Percentiles rank a stretch among this genome's conserved stretches.
phyloP scores from a whole-genome alignment of 2,888 invertebrate species.

The Frankliniella intonsa region DNA sequence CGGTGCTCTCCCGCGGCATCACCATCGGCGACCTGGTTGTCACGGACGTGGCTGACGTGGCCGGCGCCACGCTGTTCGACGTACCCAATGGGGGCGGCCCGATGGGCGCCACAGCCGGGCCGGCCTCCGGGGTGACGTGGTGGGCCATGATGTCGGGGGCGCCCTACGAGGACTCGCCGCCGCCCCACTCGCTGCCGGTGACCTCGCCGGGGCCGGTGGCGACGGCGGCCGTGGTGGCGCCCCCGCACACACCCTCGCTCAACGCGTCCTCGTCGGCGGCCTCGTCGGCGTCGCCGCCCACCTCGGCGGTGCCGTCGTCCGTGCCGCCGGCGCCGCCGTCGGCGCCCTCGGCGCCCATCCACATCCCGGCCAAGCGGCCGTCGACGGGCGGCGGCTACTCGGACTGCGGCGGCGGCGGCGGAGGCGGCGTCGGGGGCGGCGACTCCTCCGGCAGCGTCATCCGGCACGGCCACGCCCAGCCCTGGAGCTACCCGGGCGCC shows the following conservation, averaged over 20 bases:
- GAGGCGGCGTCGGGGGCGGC: constrained; percentile 53
- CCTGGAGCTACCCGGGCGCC: constrained; percentile 23
- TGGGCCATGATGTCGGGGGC: constrained; percentile 82
- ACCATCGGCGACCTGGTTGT: constrained; percentile 25
- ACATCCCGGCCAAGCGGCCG: constrained; percentile 82
- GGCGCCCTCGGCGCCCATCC: constrained; percentile 61
- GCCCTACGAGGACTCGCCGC: constrained; percentile 67
- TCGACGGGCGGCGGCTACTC: constrained; percentile 55
- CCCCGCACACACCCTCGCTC: constrained; percentile 36
- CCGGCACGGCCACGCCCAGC: constrained; percentile 4
- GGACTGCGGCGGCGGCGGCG: constrained; percentile 54
- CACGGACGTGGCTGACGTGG: constrained; percentile 23
- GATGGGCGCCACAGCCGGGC: constrained; percentile 69
- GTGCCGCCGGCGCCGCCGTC: constrained; percentile 50
- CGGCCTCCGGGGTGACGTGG: constrained; percentile 79
- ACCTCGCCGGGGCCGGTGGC: constrained; percentile 34
- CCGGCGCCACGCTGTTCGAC: constrained; percentile 22
- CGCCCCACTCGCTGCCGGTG: constrained; percentile 43
- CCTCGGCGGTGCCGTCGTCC: constrained; percentile 54
- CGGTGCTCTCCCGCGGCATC: background rate
- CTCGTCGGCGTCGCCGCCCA: constrained; percentile 55
- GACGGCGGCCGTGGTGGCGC: constrained; percentile 30
- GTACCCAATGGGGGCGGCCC: constrained; percentile 44
- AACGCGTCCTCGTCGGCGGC: constrained; percentile 49
- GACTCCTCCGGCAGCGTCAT: constrained; percentile 37